A percentile compares a stretch with the other conserved stretches of the same genome.
phyloP scores from a whole-genome alignment of 2,888 invertebrate species.

The Ichneumon xanthorius region DNA sequence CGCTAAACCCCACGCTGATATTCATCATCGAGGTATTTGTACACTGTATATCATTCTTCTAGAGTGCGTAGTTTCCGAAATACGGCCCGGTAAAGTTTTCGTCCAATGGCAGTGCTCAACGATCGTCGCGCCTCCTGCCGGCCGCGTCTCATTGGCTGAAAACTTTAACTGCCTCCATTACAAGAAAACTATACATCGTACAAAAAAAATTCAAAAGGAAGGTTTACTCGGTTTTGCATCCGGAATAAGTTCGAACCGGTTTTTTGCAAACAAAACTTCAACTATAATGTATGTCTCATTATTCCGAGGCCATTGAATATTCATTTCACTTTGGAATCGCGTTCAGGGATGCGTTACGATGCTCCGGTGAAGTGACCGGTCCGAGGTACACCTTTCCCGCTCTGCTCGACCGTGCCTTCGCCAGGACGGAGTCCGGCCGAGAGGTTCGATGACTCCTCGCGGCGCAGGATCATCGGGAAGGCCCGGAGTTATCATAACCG shows the following conservation, averaged over 20 bases:
- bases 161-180: neutral
- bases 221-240: neutral
- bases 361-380: neutral
- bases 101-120: neutral
- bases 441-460: conserved; percentile 78
- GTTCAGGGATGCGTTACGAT: conserved; percentile 5
- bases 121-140: neutral
- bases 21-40: conserved; percentile 21
- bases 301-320: conserved; percentile 18
- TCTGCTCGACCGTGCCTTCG: conserved; percentile 47
- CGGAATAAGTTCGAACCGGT: neutral
- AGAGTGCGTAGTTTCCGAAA: neutral
- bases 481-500: conserved; percentile 77
- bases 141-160: neutral
- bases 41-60: neutral
- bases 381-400: conserved; percentile 40
- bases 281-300: neutral
- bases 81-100: neutral
- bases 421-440: conserved; percentile 58
- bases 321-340: conserved; percentile 17
- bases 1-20: conserved; percentile 56
- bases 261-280: neutral
- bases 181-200: neutral
- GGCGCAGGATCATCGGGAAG: conserved; percentile 70
- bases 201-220: too few relatives aligned